phyloP scores from a whole-genome alignment of 2,888 invertebrate genomes.

The Parnassius orleans region DNA sequence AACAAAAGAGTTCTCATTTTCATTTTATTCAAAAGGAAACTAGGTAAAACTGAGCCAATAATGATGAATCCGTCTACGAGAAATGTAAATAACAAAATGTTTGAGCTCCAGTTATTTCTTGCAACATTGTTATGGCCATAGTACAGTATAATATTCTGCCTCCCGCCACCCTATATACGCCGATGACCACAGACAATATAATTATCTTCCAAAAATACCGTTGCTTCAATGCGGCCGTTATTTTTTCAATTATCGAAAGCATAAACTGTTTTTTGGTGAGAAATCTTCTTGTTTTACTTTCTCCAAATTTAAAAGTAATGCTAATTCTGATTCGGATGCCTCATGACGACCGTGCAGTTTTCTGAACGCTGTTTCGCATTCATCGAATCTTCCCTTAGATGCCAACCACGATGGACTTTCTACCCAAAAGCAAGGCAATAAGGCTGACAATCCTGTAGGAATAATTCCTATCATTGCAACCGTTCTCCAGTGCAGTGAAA shows the following conservation, averaged over 20 bases:
- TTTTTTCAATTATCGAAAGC: constrained; percentile 17
- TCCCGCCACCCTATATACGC: constrained; percentile 30
- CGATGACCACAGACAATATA: constrained; percentile 20
- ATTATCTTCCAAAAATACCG: constrained; percentile 31
- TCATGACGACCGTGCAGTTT: constrained; percentile 24
- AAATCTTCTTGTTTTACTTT: constrained; percentile 11
- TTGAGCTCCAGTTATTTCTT: constrained; percentile 31
- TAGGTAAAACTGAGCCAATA: constrained; percentile 28
- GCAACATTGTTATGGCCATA: constrained; percentile 31
- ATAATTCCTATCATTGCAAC: constrained; percentile 32
- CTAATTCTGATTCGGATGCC: constrained; percentile 24
- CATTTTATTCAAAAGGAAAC: constrained; percentile 26
- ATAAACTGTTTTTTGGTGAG: constrained; percentile 14
- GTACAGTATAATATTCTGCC: constrained; percentile 31
- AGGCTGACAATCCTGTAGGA: constrained; percentile 24
- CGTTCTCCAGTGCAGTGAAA: constrained; percentile 32
- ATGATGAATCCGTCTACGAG: constrained; percentile 31
- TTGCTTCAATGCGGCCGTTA: constrained; percentile 24
- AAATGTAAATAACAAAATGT: constrained; percentile 32
- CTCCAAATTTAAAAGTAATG: constrained; percentile 14
- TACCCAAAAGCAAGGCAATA: constrained; percentile 31
- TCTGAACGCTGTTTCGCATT: constrained; percentile 27
- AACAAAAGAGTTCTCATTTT: constrained; percentile 31
- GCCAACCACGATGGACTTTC: constrained; percentile 38
- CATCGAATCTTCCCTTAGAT: constrained; percentile 32